These are phyloP conservation scores for Hystrix cristata DNA, from an alignment of 2,113 vertebrate genomes.

Conservation along the genomic window DNA sequence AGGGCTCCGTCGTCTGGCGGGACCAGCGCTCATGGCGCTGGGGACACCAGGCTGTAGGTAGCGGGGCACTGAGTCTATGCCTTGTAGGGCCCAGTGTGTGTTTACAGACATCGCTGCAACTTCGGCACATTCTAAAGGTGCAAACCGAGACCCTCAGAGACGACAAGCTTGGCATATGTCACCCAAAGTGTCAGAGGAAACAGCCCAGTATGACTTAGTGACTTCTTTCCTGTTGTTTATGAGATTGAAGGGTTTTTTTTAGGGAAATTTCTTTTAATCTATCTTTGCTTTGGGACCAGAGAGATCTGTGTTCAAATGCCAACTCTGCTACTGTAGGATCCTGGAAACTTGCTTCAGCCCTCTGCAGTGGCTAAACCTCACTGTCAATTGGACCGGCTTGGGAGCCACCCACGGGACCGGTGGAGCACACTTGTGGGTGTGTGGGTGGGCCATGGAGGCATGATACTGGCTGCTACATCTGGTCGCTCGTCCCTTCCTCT, in stretches of 20 bases:
- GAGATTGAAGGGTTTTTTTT: too few species aligned
- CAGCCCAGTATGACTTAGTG: accelerated
- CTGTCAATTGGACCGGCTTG: background rate
- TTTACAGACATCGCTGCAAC: accelerated
- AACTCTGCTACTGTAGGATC: background rate
- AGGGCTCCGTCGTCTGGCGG: background rate
- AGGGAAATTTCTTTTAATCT: background rate
- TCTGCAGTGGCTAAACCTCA: background rate
- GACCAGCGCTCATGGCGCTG: accelerated
- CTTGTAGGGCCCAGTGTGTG: accelerated
- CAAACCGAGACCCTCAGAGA: background rate
- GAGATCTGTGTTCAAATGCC: background rate
- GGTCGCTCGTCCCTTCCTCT: background rate
- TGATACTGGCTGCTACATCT: background rate
- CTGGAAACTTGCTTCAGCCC: background rate
- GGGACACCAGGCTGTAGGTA: accelerated
- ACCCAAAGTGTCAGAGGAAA: background rate
- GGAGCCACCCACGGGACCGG: background rate
- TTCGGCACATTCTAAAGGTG: background rate
- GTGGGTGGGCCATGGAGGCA: background rate
- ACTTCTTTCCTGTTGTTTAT: background rate
- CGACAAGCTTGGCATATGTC: accelerated
- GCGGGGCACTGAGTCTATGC: accelerated
- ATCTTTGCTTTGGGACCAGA: background rate
- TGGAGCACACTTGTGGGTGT: background rate